Evolutionary conservation across 2,797 vertebrate genomes (phyloP), one percentile per base, ranked within the genome.

Genomic region (Schizopygopsis malacanthus): DNA sequence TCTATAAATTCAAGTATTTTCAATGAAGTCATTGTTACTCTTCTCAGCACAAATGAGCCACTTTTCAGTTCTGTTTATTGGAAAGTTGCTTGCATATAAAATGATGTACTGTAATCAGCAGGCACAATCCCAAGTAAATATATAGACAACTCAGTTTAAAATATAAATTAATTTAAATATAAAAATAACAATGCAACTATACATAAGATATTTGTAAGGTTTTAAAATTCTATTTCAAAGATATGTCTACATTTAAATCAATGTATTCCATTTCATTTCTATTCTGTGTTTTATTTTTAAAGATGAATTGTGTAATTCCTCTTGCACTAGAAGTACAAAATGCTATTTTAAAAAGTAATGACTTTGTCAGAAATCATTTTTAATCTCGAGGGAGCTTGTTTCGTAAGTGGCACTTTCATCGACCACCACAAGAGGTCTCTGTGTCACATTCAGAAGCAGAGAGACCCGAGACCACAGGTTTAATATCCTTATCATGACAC

Each of bases 401-500:
- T 83, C 8, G 18, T 41, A 65, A 33, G 4, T 33, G 84, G 82
- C 70, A 50, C 47, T 77, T 83, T 61, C 28, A 43, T 22, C 11
- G 12, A 3, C 79, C 52, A 25, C 75, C 89, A 88, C 82, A 41
- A 87, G 87, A 76, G 59, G 89, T 81, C 82, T 16, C 79, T 52
- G 3, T 25, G 18, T 80, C 80, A 83, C 79, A 28, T 33, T 70
- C 56, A 12, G 39, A 61, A 61, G 47, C 8, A 18, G 52, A 56
- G 50, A 85, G 65, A 65, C 28, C 37, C 72, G 25, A 81, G 70
- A 77, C 76, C 81, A 59, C 80, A 81, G 61, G 65, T 45, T 52
- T 73, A 78, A 85, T 87, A 85, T 81, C 50, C 72, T 45, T 71
- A 72, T 65, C 79, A 84, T 88, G 85, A 86, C 43, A 83, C 76